These are phyloP conservation scores for Bos javanicus DNA, from an alignment of 2,113 vertebrate genomes.

Conservation along the genomic window DNA sequence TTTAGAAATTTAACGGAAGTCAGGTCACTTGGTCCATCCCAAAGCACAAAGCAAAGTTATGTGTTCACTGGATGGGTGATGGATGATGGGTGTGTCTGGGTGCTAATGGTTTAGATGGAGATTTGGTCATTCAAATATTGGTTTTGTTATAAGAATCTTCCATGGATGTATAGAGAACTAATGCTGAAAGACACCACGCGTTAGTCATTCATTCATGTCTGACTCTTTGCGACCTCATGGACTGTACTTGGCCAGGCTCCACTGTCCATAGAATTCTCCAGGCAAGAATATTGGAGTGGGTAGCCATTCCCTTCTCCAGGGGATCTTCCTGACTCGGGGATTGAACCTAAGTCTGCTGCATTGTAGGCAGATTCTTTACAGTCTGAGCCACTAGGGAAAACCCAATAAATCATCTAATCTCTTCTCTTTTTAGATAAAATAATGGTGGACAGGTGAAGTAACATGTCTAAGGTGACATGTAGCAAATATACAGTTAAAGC, in stretches of 20 bases:
- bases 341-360: neutral
- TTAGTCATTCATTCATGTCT: neutral
- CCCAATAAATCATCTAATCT: neutral
- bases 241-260: neutral
- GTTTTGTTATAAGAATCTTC: neutral
- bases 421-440: neutral
- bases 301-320: neutral
- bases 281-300: neutral
- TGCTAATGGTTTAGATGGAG: neutral
- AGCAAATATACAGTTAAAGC: neutral
- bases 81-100: neutral
- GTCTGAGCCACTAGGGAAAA: neutral
- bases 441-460: neutral
- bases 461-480: neutral
- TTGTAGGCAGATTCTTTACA: neutral
- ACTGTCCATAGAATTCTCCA: neutral
- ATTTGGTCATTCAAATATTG: neutral
- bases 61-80: neutral
- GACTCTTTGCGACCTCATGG: neutral
- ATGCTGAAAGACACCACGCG: neutral
- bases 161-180: neutral
- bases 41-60: neutral
- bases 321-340: neutral
- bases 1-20: neutral
- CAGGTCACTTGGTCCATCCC: neutral